Conservation (phyloP, 1,140 invertebrate genomes). For the Trachelipus rathkii region DNA sequence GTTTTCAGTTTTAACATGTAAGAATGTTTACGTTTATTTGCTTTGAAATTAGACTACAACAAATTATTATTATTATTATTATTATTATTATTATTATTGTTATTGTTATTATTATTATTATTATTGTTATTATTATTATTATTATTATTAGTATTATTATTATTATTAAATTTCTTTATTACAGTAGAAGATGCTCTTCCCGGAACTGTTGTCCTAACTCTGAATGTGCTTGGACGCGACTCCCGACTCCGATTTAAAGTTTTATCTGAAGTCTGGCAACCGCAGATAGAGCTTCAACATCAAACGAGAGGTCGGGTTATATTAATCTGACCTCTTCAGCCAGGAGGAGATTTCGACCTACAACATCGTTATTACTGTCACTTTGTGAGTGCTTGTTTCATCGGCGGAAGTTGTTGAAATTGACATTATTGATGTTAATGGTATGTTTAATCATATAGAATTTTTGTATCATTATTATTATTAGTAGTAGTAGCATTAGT, state of each 20-base stretch:
- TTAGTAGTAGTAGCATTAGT: no score
- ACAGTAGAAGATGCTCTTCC: constrained; percentile 83
- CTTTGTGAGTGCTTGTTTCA: constrained; percentile 78
- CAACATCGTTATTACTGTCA: constrained; percentile 67
- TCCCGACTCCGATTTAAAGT: constrained; percentile 25
- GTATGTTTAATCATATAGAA: constrained; percentile 51
- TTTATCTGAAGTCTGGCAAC: constrained; percentile 40
- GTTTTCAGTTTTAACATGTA: no score
- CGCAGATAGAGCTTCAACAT: constrained; percentile 36
- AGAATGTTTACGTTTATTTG: no score
- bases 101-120: no score
- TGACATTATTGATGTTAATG: constrained; percentile 79
- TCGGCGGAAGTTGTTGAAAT: constrained; percentile 65
- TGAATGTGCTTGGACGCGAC: constrained; percentile 70
- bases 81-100: no score
- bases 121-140: no score
- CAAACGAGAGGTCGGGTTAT: constrained; percentile 39
- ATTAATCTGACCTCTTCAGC: constrained; percentile 55
- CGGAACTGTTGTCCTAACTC: constrained; percentile 71
- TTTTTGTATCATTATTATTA: no score
- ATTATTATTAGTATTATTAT: no score
- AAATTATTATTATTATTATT: no score
- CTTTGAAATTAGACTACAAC: no score
- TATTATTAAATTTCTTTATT: background rate
- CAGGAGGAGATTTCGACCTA: constrained; percentile 59